A percentile compares a stretch with the other conserved stretches of the same genome.
phyloP scores from a whole-genome alignment of 92 coral and sea anemone species.

The Palythoa grandis region DNA sequence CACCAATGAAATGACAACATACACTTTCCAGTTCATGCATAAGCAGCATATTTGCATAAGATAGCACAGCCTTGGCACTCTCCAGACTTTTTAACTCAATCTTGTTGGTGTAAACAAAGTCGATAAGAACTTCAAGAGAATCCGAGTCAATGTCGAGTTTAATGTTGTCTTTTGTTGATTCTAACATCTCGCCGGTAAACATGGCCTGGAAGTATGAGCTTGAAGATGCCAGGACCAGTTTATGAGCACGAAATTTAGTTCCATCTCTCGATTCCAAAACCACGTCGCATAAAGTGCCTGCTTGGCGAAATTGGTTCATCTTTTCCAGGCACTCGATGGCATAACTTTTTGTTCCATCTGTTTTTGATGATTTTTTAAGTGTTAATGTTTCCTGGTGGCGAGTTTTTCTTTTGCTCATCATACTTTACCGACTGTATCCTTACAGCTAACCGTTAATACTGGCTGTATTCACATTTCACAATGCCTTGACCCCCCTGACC shows the following conservation, averaged over 20 bases:
- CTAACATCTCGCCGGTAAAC: constrained; percentile 65
- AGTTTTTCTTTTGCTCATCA: constrained; percentile 12
- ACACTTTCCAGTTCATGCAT: constrained; percentile 49
- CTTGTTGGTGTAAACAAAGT: constrained; percentile 59
- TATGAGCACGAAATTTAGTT: constrained; percentile 54
- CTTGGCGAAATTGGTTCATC: constrained; percentile 61
- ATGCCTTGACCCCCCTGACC: neutral
- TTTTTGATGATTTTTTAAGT: neutral
- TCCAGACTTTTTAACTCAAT: constrained; percentile 43
- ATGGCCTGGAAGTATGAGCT: constrained; percentile 69
- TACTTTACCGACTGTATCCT: neutral
- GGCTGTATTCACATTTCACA: too few species aligned
- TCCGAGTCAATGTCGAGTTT: constrained; percentile 53
- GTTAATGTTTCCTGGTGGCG: neutral
- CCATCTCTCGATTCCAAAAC: constrained; percentile 54
- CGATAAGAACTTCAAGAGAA: constrained; percentile 47
- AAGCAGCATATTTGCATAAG: constrained; percentile 61
- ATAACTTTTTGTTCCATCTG: constrained; percentile 24
- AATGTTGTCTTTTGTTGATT: constrained; percentile 48
- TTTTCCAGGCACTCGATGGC: constrained; percentile 50
- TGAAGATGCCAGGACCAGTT: constrained; percentile 62
- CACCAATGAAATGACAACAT: constrained; percentile 49
- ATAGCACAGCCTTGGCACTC: constrained; percentile 45
- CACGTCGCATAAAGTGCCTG: constrained; percentile 62
- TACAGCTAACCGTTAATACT: neutral